Conservation (phyloP, 2,888 invertebrate species). For the Apotomis capreana region DNA sequence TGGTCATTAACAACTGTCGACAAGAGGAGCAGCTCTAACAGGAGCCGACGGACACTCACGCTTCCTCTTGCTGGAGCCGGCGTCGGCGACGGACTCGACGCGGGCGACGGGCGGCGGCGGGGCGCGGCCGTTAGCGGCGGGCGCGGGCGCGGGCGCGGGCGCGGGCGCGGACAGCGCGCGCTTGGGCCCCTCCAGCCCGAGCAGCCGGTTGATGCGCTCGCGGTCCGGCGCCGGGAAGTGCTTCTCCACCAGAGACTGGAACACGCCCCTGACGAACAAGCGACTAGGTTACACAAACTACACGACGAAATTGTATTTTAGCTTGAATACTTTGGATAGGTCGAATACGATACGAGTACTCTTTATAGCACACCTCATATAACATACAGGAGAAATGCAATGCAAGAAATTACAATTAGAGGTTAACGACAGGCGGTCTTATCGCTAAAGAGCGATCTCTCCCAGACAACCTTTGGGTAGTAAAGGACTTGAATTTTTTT, state of each 20-base stretch:
- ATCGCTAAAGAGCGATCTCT: too few relatives aligned
- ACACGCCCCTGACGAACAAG: slow-evolving; percentile 89
- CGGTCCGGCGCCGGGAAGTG: slow-evolving; percentile 99
- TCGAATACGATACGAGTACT: too few relatives aligned
- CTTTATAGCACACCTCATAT: too few relatives aligned
- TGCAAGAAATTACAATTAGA: too few relatives aligned
- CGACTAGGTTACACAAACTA: background rate
- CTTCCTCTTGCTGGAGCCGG: slow-evolving; percentile 73
- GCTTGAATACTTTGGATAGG: too few relatives aligned
- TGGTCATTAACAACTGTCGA: too few relatives aligned
- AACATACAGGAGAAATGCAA: too few relatives aligned
- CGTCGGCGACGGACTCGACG: slow-evolving; percentile 58
- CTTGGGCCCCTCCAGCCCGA: slow-evolving; percentile 85
- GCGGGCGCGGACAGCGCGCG: slow-evolving; percentile 56
- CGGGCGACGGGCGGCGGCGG: slow-evolving; percentile 53
- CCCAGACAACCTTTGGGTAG: too few relatives aligned
- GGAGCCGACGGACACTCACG: slow-evolving; percentile 53
- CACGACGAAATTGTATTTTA: too few relatives aligned
- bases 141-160: background rate
- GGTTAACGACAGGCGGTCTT: too few relatives aligned
- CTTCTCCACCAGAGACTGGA: slow-evolving; percentile 98
- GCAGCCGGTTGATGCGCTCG: slow-evolving; percentile 89
- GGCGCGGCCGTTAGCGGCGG: slow-evolving; percentile 48
- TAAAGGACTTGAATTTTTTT: too few relatives aligned
- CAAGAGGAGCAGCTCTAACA: too few relatives aligned